phyloP scores from a whole-genome alignment of 2,888 invertebrate genomes.

The Pristionchus entomophagus region DNA sequence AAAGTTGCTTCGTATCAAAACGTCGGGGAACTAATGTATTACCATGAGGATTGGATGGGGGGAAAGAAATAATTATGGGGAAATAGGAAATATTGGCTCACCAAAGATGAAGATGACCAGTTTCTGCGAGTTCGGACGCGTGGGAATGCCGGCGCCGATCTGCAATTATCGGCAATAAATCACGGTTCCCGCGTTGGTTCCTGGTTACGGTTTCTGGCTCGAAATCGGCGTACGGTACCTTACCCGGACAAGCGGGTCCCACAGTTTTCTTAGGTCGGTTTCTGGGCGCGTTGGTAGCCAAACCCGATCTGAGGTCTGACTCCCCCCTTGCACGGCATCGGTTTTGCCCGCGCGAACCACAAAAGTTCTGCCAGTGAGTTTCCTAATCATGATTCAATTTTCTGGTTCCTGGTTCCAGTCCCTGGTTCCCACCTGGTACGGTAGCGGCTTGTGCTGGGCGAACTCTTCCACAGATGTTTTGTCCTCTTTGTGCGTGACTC shows the following conservation, averaged over 20 bases:
- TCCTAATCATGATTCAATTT: not conserved
- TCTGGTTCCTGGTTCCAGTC: not conserved
- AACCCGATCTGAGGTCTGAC: no score
- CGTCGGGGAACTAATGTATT: no score
- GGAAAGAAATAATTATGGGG: not conserved
- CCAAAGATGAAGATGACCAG: constrained; percentile 39
- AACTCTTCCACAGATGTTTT: constrained; percentile 9
- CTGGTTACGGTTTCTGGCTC: no score
- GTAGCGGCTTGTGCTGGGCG: constrained; percentile 15
- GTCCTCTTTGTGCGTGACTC: constrained; percentile 24
- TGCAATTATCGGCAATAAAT: not conserved
- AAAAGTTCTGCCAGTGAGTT: no score
- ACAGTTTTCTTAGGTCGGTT: no score
- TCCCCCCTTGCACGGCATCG: no score
- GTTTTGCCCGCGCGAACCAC: no score
- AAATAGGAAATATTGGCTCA: constrained; percentile 3
- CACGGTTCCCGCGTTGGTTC: not conserved
- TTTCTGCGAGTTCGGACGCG: not conserved
- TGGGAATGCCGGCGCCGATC: constrained; percentile 28
- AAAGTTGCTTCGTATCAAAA: no score
- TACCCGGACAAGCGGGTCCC: no score
- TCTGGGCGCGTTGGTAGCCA: no score
- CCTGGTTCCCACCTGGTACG: constrained; percentile 4
- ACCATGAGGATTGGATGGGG: not conserved
- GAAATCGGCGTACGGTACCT: no score